phyloP scores from a whole-genome alignment of 1,140 invertebrate species.

The Wasmannia auropunctata region DNA sequence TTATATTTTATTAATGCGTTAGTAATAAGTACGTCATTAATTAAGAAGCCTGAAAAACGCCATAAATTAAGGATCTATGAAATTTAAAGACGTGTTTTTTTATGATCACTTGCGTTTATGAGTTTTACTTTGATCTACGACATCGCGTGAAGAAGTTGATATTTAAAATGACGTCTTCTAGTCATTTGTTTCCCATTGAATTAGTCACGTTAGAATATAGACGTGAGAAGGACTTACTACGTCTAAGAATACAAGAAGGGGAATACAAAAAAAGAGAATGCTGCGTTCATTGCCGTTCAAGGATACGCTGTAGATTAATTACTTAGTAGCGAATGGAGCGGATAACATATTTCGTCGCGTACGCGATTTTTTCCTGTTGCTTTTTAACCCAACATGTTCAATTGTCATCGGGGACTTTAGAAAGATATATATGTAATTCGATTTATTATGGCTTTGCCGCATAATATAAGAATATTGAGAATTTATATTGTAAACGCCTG shows the following conservation, averaged over 20 bases:
- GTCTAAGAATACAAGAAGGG: not conserved
- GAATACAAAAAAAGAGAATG: not conserved
- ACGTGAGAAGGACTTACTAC: too few species aligned
- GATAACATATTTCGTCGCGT: too few species aligned
- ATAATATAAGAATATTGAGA: not conserved
- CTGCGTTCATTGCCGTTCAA: not conserved
- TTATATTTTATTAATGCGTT: too few species aligned
- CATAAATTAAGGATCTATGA: not conserved
- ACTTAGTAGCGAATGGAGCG: too few species aligned
- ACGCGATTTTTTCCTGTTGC: not conserved
- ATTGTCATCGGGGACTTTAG: too few species aligned
- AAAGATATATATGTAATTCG: not conserved
- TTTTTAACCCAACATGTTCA: not conserved
- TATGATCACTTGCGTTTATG: not conserved
- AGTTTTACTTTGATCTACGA: not conserved
- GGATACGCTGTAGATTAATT: too few species aligned
- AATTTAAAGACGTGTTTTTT: not conserved
- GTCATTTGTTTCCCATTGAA: not conserved
- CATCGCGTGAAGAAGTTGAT: not conserved
- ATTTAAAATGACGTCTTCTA: not conserved
- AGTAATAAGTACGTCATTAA: too few species aligned
- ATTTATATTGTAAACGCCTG: not conserved
- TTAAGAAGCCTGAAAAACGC: not conserved
- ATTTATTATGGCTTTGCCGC: not conserved
- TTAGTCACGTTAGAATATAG: not conserved